These are phyloP conservation scores for Aix galericulata DNA, from an alignment of 2,113 vertebrate species.

Conservation along the genomic window DNA sequence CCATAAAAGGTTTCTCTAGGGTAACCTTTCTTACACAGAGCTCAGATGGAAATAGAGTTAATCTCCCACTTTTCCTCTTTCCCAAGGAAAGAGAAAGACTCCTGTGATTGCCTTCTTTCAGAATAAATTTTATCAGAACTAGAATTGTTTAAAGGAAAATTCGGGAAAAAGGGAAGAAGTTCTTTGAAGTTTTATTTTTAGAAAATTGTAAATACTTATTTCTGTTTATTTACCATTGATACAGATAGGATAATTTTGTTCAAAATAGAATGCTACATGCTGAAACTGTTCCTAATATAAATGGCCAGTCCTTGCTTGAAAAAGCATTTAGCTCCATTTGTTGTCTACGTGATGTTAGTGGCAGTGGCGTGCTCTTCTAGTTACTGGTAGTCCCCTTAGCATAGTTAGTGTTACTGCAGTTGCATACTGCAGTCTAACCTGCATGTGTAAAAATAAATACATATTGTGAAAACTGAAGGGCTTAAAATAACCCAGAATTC, in stretches of 20 bases:
- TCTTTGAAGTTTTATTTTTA: conserved; percentile 14
- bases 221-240: neutral
- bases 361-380: neutral
- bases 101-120: neutral
- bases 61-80: neutral
- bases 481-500: neutral
- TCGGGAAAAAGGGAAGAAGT: neutral
- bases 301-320: neutral
- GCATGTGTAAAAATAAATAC: neutral
- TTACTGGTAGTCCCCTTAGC: neutral
- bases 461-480: neutral
- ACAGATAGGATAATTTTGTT: neutral
- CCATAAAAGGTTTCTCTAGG: neutral
- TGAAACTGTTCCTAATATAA: neutral
- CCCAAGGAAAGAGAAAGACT: neutral
- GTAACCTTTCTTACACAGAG: neutral
- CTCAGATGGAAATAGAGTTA: neutral
- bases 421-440: neutral
- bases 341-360: neutral
- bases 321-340: neutral
- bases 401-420: neutral
- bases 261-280: neutral
- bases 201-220: neutral
- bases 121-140: neutral
- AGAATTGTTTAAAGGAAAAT: neutral